Base-by-base conservation (phyloP, 2,888 invertebrate genomes). In the Hesperia comma region DNA sequence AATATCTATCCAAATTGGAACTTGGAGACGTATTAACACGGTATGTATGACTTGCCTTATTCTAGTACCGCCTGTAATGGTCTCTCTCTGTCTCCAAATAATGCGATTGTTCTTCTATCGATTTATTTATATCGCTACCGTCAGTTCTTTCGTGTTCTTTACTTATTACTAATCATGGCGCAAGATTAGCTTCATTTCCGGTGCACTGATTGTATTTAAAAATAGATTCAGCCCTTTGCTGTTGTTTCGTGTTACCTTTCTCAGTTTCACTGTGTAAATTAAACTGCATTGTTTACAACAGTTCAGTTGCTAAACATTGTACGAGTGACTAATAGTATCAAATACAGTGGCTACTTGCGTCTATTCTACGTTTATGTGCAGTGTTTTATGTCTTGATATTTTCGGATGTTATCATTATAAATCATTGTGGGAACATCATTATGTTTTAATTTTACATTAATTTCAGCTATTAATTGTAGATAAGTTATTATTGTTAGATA, bases 121-220 rank as follows among this genome's bases (percentile, higher is more conserved):
- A 53, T 51, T 10, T 51, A 51, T 51, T 21, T 51, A 32, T n/a
- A 53, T 14, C 6, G 6, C 33, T 6, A 15, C 17, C 32, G 32
- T 41, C 54, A 43, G 53, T 43, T n/a, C 15, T 43, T 43, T 40
- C 58, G 32, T 58, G 32, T 60, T 43, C 51, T 40, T 58, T 41
- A 58, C 66, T 53, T 53, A 64, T 56, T 46, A 53, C 41, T 43
- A 54, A 60, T 66, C 15, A 41, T 54, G 60, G 60, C 51, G 54
- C 60, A 66, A 60, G 58, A 58, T 66, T 58, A 12, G 51, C 32
- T 57, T 60, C 66, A 66, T 66, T 66, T 66, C 66, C 60, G 60
- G 40, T 66, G 66, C 66, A 43, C 54, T 66, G 66, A 60, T 66
- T 60, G 66, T 54, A 46, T 66, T 66, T 60, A 66, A 43, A 66